These are phyloP conservation scores for Andrena bicolor DNA, from an alignment of 2,888 invertebrate genomes.

Conservation along the genomic window DNA sequence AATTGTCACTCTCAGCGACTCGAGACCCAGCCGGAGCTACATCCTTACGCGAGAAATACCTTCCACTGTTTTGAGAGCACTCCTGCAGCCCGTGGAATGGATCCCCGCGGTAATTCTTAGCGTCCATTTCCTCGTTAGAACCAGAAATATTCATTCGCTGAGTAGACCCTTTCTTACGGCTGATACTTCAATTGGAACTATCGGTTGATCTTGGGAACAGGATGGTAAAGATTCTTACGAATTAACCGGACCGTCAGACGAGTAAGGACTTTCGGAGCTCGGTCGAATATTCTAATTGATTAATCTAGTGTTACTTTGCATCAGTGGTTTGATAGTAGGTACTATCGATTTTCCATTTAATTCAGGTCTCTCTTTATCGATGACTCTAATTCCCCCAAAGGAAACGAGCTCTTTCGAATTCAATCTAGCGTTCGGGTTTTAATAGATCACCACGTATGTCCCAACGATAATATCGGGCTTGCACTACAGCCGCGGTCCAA, in stretches of 20 bases:
- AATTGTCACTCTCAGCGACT: constrained; percentile 48
- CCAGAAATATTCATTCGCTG: constrained; percentile 12
- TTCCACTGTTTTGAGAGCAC: constrained; percentile 46
- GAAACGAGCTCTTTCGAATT: no score
- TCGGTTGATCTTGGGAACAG: background rate
- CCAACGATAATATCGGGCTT: constrained; percentile 21
- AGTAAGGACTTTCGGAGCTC: background rate
- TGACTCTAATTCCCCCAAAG: no score
- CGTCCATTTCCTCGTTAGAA: background rate
- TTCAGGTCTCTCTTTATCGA: no score
- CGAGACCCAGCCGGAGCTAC: background rate
- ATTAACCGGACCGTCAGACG: background rate
- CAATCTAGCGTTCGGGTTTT: no score
- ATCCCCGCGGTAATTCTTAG: constrained; percentile 32
- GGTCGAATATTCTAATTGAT: no score
- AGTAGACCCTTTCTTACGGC: background rate
- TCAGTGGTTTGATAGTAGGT: no score
- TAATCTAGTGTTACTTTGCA: no score
- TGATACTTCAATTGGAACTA: background rate
- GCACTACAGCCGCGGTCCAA: constrained; percentile 26
- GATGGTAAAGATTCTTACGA: background rate
- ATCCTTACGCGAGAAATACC: constrained; percentile 1
- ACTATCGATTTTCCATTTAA: no score
- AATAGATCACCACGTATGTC: background rate
- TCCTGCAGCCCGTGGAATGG: constrained; percentile 7